Evolutionary conservation across 2,113 vertebrate species (phyloP), one percentile per base, ranked within the genome.

Genomic region (Pholis gunnellus): DNA sequence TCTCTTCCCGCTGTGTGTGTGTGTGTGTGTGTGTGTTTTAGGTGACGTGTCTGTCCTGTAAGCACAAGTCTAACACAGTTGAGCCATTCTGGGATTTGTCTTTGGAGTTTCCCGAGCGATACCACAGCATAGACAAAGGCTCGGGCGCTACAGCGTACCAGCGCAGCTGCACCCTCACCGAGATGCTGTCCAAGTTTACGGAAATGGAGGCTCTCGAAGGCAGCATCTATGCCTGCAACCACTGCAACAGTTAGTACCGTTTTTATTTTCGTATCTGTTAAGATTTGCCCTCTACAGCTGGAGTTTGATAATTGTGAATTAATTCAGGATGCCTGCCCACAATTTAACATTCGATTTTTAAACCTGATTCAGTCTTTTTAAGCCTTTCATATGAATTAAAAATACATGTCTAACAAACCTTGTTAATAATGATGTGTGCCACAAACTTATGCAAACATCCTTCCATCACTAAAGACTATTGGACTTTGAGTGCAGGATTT

Each of bases 41-140:
- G 98, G 98, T 99, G 89, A 99, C 98, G 20, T 99, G 98, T 94
- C 90, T 98, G 91, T 97, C 98, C 2, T 99, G 98, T 94, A 97
- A 97, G 96, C 97, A 97, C 95, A 99, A 99, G 95, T 99, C 98
- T 27, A 97, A 99, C 95, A 99, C 98, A 0, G 95, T 99, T 65
- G 98, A 99, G 93, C 98, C 98, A 20, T 99, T 99, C 81, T 99
- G 98, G 98, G 98, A 99, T 90, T 93, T 99, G 66, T 99, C 98
- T 57, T 89, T 99, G 95, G 98, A 99, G 89, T 99, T 99, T 90
- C 98, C 98, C 0, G 97, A 99, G 93, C 97, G 98, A 1, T 99
- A 99, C 91, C 98, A 99, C 92, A 96, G 94, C 57, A 87, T 96
- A 40, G 96, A 95, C 85, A 98, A 97, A 91, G 96, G 96, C 4